Evolutionary conservation across 1,140 invertebrate species (phyloP), one percentile per base, ranked within the genome.

Genomic region (Atta texana): DNA sequence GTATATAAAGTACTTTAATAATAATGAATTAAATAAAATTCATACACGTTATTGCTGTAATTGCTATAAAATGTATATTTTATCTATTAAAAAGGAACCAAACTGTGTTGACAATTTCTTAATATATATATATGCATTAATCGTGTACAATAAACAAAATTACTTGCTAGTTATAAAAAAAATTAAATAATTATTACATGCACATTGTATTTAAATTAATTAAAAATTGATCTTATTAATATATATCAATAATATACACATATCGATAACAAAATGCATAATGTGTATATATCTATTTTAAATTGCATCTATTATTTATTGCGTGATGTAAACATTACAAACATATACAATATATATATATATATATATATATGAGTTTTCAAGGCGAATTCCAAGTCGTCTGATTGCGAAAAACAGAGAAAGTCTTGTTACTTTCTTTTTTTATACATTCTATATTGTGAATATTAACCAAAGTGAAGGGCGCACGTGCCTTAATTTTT

Each of bases 401-500:
- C 10, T 28, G 28, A 18, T 77, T n/a, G 57, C 28, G 76, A 76
- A 16, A 61, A 87, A 84, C 72, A 76, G 84, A 88, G 90, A 90
- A 91, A 90, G 84, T 90, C 10, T 49, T 28, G 8, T 3, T 24
- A 86, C 88, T 91, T 91, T 90, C 87, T 90, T 91, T 39, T 21
- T 64, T 39, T 57, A 28, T 51, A 69, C 57, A 75, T 76, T 72
- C 71, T 69, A 74, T 86, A 82, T 87, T 84, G 63, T 63, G 57
- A 89, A 44, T 66, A 69, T 63, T 51, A 76, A 88, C n/a, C 21
- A 51, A 72, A 18, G 49, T 34, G 10, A 49, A 44, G 53, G 53
- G 18, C 69, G 72, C 44, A 63, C 82, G 90, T 91, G 90, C 86
- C 90, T 91, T 91, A 91, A 91, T 63, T 91, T 68, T 85, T 44